A percentile compares a stretch with the other conserved stretches of the same genome.
Conservation (phyloP, 1,140 invertebrate species). For the Lordiphosa collinella region DNA sequence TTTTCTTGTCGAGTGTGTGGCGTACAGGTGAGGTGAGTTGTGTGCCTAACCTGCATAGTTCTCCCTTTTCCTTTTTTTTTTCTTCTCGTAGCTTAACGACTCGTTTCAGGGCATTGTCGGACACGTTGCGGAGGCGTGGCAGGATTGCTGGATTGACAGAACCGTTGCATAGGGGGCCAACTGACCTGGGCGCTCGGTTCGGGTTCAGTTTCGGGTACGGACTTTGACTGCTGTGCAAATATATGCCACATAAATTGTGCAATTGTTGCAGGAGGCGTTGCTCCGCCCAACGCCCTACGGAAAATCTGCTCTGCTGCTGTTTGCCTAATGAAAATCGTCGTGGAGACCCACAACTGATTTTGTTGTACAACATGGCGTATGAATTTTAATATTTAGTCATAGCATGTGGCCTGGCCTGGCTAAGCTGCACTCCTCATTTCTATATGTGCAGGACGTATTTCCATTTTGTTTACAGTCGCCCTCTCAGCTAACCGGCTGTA, state of each 20-base stretch:
- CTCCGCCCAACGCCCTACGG: conserved; percentile 30
- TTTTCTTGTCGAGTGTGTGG: conserved; percentile 49
- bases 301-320: conserved; percentile 65
- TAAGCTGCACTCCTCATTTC: conserved; percentile 23
- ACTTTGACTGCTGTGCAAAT: conserved; percentile 54
- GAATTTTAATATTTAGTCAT: conserved; percentile 72
- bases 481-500: conserved; percentile 1
- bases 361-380: conserved; percentile 70
- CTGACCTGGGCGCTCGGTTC: conserved; percentile 17
- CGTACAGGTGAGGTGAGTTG: background rate
- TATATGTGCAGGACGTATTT: conserved; percentile 40
- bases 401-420: conserved; percentile 24
- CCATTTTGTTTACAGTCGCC: conserved; percentile 20
- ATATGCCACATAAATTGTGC: conserved; percentile 75
- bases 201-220: conserved; percentile 1
- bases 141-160: conserved; percentile 36
- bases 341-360: conserved; percentile 58
- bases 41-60: conserved; percentile 27
- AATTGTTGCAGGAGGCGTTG: conserved; percentile 48
- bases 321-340: conserved; percentile 69
- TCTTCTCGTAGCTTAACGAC: conserved; percentile 39
- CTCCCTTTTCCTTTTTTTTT: background rate
- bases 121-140: conserved; percentile 42
- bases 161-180: conserved; percentile 4
- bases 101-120: conserved; percentile 48